These are phyloP conservation scores for Catharus ustulatus DNA, from an alignment of 2,797 vertebrate genomes.

Conservation along the genomic window DNA sequence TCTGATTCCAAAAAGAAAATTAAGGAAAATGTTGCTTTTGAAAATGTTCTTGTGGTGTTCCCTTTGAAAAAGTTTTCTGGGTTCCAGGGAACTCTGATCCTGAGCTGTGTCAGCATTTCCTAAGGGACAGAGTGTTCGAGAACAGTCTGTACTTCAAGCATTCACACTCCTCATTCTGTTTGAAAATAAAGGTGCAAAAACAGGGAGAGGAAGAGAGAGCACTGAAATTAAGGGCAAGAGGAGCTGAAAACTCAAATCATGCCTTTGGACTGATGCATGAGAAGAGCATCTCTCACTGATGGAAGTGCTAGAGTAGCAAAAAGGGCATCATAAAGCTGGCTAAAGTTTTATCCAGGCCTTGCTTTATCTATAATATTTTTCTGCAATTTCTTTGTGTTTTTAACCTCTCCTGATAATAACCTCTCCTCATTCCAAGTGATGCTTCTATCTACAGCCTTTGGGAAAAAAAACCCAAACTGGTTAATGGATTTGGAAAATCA, in stretches of 20 bases:
- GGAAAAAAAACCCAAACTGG: neutral
- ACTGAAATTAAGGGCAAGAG: neutral
- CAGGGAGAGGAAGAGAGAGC: neutral
- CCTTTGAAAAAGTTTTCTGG: neutral
- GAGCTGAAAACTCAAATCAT: neutral
- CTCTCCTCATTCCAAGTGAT: neutral
- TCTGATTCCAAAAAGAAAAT: neutral
- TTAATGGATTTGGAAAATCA: constrained; percentile 41
- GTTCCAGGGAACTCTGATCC: neutral
- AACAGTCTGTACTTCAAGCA: neutral
- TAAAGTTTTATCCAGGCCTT: neutral
- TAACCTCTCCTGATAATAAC: neutral
- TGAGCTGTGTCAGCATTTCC: neutral
- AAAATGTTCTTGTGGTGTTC: neutral
- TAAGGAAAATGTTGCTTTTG: neutral
- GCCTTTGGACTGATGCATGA: neutral
- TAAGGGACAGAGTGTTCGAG: neutral
- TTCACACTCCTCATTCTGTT: neutral
- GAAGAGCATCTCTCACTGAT: neutral
- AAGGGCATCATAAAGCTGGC: neutral
- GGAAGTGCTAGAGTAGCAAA: neutral
- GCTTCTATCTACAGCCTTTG: neutral
- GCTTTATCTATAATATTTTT: neutral
- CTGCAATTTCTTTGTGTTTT: neutral
- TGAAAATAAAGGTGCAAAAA: constrained; percentile 5